Conservation (phyloP, 1,140 invertebrate genomes). For the Drosophila truncata region DNA sequence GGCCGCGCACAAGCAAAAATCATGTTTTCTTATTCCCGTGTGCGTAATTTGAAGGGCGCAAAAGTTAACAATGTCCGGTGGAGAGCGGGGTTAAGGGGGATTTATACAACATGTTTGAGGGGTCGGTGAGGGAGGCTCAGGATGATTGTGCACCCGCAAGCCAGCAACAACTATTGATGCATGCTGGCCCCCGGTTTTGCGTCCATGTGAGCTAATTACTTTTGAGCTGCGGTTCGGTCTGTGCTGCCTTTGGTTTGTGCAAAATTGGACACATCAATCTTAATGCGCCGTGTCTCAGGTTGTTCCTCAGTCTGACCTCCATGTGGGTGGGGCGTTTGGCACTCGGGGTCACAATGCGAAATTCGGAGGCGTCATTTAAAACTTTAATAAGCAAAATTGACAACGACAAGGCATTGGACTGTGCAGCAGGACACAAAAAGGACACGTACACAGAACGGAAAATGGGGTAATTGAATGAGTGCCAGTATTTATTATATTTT, state of each 20-base stretch:
- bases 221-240: slow-evolving; percentile 50
- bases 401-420: slow-evolving; percentile 54
- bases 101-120: not conserved
- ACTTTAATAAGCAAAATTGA: slow-evolving; percentile 83
- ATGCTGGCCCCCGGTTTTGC: slow-evolving; percentile 18
- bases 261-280: slow-evolving; percentile 78
- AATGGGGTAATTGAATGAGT: not conserved
- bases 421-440: slow-evolving; percentile 25
- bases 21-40: slow-evolving; percentile 83
- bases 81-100: not conserved
- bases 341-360: slow-evolving; percentile 65
- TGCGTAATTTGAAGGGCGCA: slow-evolving; percentile 77
- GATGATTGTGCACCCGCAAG: slow-evolving; percentile 28
- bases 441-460: slow-evolving; percentile 10
- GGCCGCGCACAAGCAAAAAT: slow-evolving; percentile 80
- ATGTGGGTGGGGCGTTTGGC: slow-evolving; percentile 13
- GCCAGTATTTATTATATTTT: not conserved
- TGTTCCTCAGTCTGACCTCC: slow-evolving; percentile 11
- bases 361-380: slow-evolving; percentile 82
- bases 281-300: slow-evolving; percentile 76
- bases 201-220: slow-evolving; percentile 67
- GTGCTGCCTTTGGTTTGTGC: slow-evolving; percentile 36
- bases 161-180: slow-evolving; percentile 69
- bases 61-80: slow-evolving; percentile 62
- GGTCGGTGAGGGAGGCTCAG: not conserved